Evolutionary conservation across 2,113 vertebrate genomes (phyloP), one percentile per base, ranked within the genome.

Genomic region (Boulengeromyrus knoepffleri): DNA sequence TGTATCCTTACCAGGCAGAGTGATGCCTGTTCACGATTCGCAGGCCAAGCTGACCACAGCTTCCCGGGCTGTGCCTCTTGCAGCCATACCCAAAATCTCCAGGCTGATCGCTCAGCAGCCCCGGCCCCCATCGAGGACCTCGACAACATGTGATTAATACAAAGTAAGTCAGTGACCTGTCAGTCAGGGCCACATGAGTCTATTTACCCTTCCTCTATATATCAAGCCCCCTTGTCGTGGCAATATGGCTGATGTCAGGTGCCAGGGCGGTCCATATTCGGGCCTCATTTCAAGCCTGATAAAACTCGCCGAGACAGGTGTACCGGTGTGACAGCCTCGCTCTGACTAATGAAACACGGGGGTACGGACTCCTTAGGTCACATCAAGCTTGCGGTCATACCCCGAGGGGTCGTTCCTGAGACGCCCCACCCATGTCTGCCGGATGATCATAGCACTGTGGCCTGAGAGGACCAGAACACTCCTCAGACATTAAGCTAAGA

Each of bases 201-300:
- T 95, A 94, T 93, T 80, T 95, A 94, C 49, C 74, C 88, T 92
- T 42, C 8, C 92, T 85, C 90, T 49, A 94, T 92, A 92, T 85
- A 94, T 93, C 91, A 93, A 92, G 77, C 80, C 21, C 87, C 24
- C 94, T 93, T 91, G 93, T 94, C 93, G 92, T 90, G 89, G 90
- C 91, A 91, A 92, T 90, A 90, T 58, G 91, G 13, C 89, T 36
- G 77, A 90, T 90, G 87, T 91, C 92, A 89, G 90, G 91, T 47
- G 91, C 80, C 87, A 70, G 36, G 83, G 89, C 1, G 7, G 86
- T 50, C 3, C 19, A 52, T 91, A 88, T 83, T 90, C 90, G 92
- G 92, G 93, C 94, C 92, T 94, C 92, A 95, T 89, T 93, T 90
- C 90, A 91, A 88, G 92, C 92, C 94, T 94, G 94, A 95, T 94